Evolutionary conservation across 2,797 vertebrate species (phyloP).

Genomic region (Parauchenoglanis ngamensis): DNA sequence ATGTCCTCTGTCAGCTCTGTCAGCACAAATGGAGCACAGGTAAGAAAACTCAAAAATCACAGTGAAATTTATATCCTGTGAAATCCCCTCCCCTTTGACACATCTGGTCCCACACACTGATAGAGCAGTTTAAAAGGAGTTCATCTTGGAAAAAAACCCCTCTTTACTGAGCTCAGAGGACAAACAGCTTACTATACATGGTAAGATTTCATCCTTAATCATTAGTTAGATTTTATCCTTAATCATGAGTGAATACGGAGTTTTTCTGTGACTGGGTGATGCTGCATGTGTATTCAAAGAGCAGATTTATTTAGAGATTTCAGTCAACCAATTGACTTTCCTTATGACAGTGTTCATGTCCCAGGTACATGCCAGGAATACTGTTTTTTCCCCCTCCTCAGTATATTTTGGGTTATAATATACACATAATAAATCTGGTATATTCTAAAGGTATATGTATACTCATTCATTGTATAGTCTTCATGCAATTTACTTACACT

Average conservation of each 20-base stretch:
- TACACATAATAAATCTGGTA: no score
- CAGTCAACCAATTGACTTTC: no score
- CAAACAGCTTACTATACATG: background rate
- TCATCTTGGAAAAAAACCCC: background rate
- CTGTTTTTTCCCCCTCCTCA: no score
- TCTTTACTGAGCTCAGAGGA: background rate
- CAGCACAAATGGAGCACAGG: background rate
- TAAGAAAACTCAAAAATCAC: background rate
- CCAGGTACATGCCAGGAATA: no score
- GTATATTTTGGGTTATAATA: no score
- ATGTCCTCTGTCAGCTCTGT: background rate
- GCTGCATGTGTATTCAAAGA: background rate
- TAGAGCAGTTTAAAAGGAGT: background rate
- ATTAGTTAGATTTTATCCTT: no score
- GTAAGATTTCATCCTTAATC: background rate
- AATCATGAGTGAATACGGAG: no score
- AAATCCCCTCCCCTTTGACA: background rate
- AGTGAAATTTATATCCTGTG: background rate
- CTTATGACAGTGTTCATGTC: no score
- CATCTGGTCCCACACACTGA: no score
- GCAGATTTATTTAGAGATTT: background rate
- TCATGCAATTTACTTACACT: no score
- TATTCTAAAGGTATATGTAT: no score
- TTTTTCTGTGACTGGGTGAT: background rate
- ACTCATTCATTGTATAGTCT: no score